phyloP scores from a whole-genome alignment of 2,888 invertebrate species.

The Corbicula japonica region DNA sequence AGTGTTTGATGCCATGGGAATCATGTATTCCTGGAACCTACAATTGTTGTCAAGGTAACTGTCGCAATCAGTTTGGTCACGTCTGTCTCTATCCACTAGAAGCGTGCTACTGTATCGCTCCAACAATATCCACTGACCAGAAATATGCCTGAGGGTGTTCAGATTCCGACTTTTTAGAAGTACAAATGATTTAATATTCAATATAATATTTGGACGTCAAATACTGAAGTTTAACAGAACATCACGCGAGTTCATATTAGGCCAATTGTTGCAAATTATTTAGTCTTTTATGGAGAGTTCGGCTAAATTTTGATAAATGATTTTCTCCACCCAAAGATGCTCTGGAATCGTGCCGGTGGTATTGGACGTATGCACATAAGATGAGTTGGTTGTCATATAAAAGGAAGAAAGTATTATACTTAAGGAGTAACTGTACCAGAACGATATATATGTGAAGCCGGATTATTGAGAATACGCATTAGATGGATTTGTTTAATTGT shows the following conservation, averaged over 20 bases:
- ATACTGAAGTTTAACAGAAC: neutral
- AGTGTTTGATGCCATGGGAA: conserved; percentile 15
- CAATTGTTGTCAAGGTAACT: conserved; percentile 40
- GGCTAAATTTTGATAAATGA: too few species aligned
- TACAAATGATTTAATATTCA: conserved; percentile 9
- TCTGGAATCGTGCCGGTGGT: too few species aligned
- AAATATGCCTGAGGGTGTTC: neutral
- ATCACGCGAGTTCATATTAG: neutral
- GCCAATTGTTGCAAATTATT: too few species aligned
- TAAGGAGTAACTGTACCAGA: too few species aligned
- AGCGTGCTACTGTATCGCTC: conserved; percentile 29
- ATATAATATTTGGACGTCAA: neutral
- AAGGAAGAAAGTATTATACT: too few species aligned
- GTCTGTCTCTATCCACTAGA: conserved; percentile 46
- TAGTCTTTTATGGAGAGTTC: too few species aligned
- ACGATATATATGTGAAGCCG: too few species aligned
- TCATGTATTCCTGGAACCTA: conserved; percentile 44
- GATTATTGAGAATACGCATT: too few species aligned
- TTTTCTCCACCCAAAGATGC: too few species aligned
- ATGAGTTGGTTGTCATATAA: too few species aligned
- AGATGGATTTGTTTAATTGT: too few species aligned
- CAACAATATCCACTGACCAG: neutral
- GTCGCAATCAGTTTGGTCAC: conserved; percentile 43
- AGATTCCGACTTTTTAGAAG: neutral
- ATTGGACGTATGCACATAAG: too few species aligned